A percentile compares a stretch with the other conserved stretches of the same genome.
Evolutionary conservation across 2,113 vertebrate genomes (phyloP).

Genomic region (Nothobranchius furzeri): DNA sequence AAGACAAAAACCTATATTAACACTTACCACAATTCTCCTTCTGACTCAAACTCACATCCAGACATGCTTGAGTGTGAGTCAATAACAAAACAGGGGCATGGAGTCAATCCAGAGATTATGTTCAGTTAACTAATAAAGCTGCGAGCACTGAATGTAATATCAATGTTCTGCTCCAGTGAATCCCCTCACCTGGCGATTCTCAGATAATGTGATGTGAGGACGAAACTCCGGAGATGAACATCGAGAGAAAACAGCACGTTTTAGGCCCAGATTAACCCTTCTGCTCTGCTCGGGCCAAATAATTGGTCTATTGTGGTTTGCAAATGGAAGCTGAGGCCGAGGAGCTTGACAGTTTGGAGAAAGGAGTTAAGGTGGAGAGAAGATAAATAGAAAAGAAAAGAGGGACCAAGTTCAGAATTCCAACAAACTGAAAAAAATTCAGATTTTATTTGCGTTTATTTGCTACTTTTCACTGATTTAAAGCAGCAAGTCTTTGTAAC

Average conservation of each 20-base stretch:
- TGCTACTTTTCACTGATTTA: background rate
- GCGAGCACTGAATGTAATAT: slow-evolving; percentile 61
- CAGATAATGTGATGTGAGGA: slow-evolving; percentile 59
- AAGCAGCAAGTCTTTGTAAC: no score
- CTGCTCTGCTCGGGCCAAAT: slow-evolving; percentile 61
- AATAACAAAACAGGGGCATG: background rate
- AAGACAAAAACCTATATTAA: slow-evolving; percentile 5
- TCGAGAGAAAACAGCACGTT: slow-evolving; percentile 1
- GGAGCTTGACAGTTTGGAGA: slow-evolving; percentile 25
- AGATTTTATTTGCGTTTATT: background rate
- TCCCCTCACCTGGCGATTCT: slow-evolving; percentile 57
- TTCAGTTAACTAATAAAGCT: slow-evolving; percentile 60
- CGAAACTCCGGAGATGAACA: slow-evolving; percentile 27
- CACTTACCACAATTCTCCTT: slow-evolving; percentile 36
- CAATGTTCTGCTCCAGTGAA: slow-evolving; percentile 56
- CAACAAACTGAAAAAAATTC: background rate
- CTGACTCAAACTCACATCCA: slow-evolving; percentile 48
- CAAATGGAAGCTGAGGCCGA: slow-evolving; percentile 19
- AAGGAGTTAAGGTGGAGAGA: slow-evolving; percentile 4
- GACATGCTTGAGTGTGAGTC: background rate
- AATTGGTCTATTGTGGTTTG: slow-evolving; percentile 58
- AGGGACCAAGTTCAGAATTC: slow-evolving; percentile 1
- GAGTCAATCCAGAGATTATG: slow-evolving; percentile 55
- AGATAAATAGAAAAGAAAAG: background rate
- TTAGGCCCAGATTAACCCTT: slow-evolving; percentile 47